Conservation (phyloP, 2,888 invertebrate species). For the Drosophila nr. perissopoda region DNA sequence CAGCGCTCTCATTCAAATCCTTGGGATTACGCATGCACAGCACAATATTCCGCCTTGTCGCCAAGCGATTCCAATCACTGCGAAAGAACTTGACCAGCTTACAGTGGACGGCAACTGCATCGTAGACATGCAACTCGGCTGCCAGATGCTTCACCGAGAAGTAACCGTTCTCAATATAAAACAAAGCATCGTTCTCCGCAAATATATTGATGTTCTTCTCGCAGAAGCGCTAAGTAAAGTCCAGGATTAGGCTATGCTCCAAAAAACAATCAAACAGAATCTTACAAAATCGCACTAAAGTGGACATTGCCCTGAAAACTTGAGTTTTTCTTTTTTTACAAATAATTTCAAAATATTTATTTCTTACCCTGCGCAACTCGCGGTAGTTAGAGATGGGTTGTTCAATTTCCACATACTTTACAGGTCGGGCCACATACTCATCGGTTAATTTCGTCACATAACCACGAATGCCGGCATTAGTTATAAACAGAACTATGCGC, state of each 20-base stretch:
- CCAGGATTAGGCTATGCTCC: background rate
- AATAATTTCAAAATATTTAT: background rate
- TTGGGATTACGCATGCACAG: constrained; percentile 65
- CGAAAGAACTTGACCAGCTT: constrained; percentile 69
- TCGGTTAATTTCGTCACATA: constrained; percentile 66
- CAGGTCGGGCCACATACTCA: constrained; percentile 55
- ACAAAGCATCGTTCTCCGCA: constrained; percentile 79
- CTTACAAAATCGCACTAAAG: background rate
- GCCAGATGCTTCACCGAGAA: constrained; percentile 81
- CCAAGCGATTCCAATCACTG: constrained; percentile 81
- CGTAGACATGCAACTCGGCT: constrained; percentile 79
- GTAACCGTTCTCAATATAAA: constrained; percentile 81
- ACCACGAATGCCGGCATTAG: constrained; percentile 69
- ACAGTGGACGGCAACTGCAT: constrained; percentile 74
- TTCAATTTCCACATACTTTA: constrained; percentile 70
- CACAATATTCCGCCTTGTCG: constrained; percentile 73
- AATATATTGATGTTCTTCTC: constrained; percentile 81
- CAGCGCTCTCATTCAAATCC: constrained; percentile 54
- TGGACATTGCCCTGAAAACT: background rate
- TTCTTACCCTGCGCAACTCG: constrained; percentile 68
- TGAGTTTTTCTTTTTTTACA: background rate
- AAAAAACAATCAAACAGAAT: background rate
- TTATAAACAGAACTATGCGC: constrained; percentile 66
- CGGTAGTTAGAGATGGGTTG: constrained; percentile 71
- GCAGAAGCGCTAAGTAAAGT: constrained; percentile 61